Conservation (phyloP, 2,797 vertebrate genomes). For the Lycodopsis pacificus region DNA sequence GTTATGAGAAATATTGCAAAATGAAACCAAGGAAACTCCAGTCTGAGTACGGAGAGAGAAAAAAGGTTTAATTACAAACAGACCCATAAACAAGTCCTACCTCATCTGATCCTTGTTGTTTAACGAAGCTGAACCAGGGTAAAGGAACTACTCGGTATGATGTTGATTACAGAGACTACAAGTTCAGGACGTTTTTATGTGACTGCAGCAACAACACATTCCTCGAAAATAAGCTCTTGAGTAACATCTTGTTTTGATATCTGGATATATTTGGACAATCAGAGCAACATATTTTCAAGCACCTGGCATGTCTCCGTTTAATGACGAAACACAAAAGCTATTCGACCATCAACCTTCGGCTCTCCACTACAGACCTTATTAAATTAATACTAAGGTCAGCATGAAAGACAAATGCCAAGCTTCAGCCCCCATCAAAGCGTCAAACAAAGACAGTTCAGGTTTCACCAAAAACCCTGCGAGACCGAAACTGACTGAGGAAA, state of each 20-base stretch:
- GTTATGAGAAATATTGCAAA: not conserved
- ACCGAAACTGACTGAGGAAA: conserved; percentile 33
- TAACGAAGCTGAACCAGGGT: not conserved
- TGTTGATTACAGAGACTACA: conserved; percentile 16
- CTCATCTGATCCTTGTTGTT: conserved; percentile 32
- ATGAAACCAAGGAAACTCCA: conserved; percentile 21
- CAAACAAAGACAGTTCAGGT: conserved; percentile 45
- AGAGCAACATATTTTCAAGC: conserved; percentile 29
- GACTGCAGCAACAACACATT: conserved; percentile 66
- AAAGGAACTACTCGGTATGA: conserved; percentile 1
- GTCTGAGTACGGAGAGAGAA: not conserved
- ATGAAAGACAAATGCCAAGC: conserved; percentile 1
- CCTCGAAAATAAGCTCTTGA: conserved; percentile 55
- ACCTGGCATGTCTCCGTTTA: conserved; percentile 52
- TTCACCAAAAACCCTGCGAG: conserved; percentile 25
- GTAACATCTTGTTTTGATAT: conserved; percentile 50
- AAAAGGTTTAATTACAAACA: conserved; percentile 16
- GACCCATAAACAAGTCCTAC: conserved; percentile 7
- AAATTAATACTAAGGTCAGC: conserved; percentile 23
- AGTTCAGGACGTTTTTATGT: conserved; percentile 46
- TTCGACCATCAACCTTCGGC: conserved; percentile 48
- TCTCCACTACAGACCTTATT: conserved; percentile 3
- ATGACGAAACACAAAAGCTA: conserved; percentile 61
- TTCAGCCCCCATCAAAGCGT: not conserved
- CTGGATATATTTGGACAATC: conserved; percentile 16